Evolutionary conservation across 1,140 invertebrate genomes (phyloP), one percentile per base, ranked within the genome.

Genomic region (Bombus waltoni): DNA sequence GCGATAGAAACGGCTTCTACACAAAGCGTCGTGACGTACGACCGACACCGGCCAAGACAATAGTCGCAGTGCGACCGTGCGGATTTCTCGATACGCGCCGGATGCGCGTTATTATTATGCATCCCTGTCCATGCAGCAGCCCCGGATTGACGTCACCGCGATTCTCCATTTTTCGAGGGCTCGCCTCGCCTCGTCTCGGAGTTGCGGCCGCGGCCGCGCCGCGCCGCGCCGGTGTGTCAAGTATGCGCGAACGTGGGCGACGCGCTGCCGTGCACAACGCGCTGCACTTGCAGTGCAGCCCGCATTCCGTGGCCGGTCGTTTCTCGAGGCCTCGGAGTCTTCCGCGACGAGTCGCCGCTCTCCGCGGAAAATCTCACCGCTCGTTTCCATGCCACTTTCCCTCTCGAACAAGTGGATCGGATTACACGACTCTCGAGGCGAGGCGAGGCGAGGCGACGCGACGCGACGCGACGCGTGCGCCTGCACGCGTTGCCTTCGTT

Each of bases 81-180:
- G 68, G 82, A 44, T 47, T 83, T 32, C 47, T 59, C 74, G 82
- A 78, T 44, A 44, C 53, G 25, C 47, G 72, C 77, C 86, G 83
- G 86, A 87, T 85, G 77, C 86, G 15, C 53, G 18, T 53, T 53
- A 22, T 53, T 53, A 80, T 81, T 85, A 79, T 85, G 73, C 76
- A 32, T 85, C 70, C 80, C 40, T n/a, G 83, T 53, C 86, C 76
- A 80, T 79, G 47, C 62, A 66, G 53, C 66, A 71, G 66, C 83
- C 62, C 40, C 73, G 15, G 57, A 82, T 86, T 86, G 84, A 86
- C 87, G 84, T 88, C 87, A 86, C 38, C 4, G 38, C 70, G 70
- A 86, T 59, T 57, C 42, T 81, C 72, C 42, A 81, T 86, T 83
- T 66, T 72, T 44, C 65, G 44, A 77, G 57, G 32, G 70, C 28